Base-by-base conservation (phyloP, 2,113 vertebrate genomes). In the Delphinus delphis region DNA sequence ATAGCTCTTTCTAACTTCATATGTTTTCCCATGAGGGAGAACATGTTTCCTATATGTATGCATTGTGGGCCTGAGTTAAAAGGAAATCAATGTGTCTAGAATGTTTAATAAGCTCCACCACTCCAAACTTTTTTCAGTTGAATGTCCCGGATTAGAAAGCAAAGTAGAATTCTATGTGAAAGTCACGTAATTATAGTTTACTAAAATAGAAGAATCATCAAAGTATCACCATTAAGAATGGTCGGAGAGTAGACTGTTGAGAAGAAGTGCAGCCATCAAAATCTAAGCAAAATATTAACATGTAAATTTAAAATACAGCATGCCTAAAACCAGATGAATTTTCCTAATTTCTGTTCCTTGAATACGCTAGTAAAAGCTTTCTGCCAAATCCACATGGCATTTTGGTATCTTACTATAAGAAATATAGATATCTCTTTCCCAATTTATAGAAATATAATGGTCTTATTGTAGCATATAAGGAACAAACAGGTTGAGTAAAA, bases 151-250 rank as follows among this genome's bases (percentile, higher is more conserved):
- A 70, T 80, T 83, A 80, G 55, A 91, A 95, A 83, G 58, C 26
- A 96, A 96, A 96, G 6, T 36, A 60, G 36, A 92, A 95, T 71
- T 93, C 15, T 33, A 73, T 58, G 14, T 82, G 70, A 90, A 96
- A 93, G 90, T 47, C 15, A 92, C 31, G 2, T 44, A 86, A 60
- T 77, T 81, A 74, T 2, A 92, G 44, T 89, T 88, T 73, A 67
- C 18, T 10, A 36, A 79, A 83, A 71, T 1, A 41, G 12, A 87
- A 85, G 44, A 88, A 67, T 63, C 10, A 95, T 68, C 74, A 80
- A 73, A 71, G 25, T 31, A 50, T 77, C 94, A 95, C 21, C 68
- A 82, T 58, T 7, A 74, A 55, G n/a, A 87, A 87, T 38, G n/a
- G 28, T 0, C 53, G 28, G 28, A 91, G 6, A 65, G 14, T 85